These are phyloP conservation scores for Noctua fimbriata DNA, from an alignment of 2,888 invertebrate species.

Conservation along the genomic window DNA sequence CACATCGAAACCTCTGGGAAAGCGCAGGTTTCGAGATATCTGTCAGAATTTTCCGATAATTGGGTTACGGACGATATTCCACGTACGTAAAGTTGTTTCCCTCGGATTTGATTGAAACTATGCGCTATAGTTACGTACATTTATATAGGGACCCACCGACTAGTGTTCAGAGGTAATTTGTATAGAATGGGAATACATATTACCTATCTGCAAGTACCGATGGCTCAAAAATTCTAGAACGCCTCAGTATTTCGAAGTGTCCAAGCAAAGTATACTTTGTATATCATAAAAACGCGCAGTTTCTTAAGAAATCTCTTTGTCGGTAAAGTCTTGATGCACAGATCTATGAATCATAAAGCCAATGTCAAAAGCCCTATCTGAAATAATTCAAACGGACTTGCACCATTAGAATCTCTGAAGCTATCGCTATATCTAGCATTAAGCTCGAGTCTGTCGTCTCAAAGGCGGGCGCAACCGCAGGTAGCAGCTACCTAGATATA, in stretches of 20 bases:
- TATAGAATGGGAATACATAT: neutral
- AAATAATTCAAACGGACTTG: slow-evolving; percentile 20
- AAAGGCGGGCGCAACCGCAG: slow-evolving; percentile 34
- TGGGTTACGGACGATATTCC: slow-evolving; percentile 18
- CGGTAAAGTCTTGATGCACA: neutral
- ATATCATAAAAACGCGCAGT: neutral
- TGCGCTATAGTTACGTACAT: neutral
- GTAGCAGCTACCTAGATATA: neutral
- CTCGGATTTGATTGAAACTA: slow-evolving; percentile 5
- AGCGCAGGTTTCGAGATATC: neutral
- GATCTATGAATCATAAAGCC: neutral
- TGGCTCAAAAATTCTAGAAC: neutral
- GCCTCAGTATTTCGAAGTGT: neutral
- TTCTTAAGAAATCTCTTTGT: neutral
- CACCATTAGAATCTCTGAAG: slow-evolving; percentile 4
- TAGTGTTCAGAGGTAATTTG: neutral
- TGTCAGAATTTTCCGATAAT: slow-evolving; percentile 32
- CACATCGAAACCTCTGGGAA: neutral
- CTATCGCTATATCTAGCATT: slow-evolving; percentile 10
- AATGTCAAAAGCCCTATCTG: slow-evolving; percentile 2
- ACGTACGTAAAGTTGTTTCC: slow-evolving; percentile 2
- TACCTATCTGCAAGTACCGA: neutral
- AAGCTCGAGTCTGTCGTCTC: slow-evolving; percentile 27
- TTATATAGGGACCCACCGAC: neutral
- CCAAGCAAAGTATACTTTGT: neutral